These are phyloP conservation scores for Sebastes itinus DNA, from an alignment of 2,797 vertebrate genomes.

Conservation along the genomic window DNA sequence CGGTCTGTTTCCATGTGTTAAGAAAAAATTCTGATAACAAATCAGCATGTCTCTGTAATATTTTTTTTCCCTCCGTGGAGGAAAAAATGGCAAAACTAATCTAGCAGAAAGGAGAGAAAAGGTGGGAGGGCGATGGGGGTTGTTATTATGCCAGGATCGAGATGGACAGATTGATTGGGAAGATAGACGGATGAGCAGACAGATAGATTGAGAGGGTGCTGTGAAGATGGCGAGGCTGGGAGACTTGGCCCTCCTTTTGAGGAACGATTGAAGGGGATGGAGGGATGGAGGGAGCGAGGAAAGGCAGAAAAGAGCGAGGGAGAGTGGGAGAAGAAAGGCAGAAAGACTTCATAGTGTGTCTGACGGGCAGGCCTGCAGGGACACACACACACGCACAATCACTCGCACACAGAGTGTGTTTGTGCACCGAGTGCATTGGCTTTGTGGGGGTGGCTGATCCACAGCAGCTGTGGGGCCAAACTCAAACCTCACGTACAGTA, in stretches of 20 bases:
- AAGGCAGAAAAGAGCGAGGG: slow-evolving; percentile 15
- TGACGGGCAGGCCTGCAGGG: slow-evolving; percentile 72
- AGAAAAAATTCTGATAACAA: slow-evolving; percentile 13
- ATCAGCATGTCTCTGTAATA: slow-evolving; percentile 4
- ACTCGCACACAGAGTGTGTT: slow-evolving; percentile 35
- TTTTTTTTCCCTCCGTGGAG: background rate
- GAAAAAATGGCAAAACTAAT: slow-evolving; percentile 36
- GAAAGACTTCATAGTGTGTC: slow-evolving; percentile 72
- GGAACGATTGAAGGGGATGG: slow-evolving; percentile 38
- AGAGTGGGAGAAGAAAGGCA: slow-evolving; percentile 63
- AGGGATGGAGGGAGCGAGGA: slow-evolving; percentile 29
- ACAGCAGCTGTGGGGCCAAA: slow-evolving; percentile 66
- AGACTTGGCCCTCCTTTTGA: slow-evolving; percentile 39
- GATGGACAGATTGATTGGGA: slow-evolving; percentile 59
- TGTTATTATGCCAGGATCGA: slow-evolving; percentile 48
- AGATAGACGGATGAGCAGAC: slow-evolving; percentile 48
- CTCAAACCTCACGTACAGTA: slow-evolving; percentile 49
- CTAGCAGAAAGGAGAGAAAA: slow-evolving; percentile 15
- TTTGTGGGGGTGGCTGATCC: slow-evolving; percentile 66
- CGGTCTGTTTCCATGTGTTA: slow-evolving; percentile 16
- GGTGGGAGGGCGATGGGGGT: background rate
- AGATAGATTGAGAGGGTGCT: slow-evolving; percentile 51
- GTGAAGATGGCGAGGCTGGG: slow-evolving; percentile 31
- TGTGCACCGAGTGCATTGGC: slow-evolving; percentile 29
- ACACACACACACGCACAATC: slow-evolving; percentile 8